Evolutionary conservation across 2,113 vertebrate species (phyloP).

Genomic region (Cepphus grylle): DNA sequence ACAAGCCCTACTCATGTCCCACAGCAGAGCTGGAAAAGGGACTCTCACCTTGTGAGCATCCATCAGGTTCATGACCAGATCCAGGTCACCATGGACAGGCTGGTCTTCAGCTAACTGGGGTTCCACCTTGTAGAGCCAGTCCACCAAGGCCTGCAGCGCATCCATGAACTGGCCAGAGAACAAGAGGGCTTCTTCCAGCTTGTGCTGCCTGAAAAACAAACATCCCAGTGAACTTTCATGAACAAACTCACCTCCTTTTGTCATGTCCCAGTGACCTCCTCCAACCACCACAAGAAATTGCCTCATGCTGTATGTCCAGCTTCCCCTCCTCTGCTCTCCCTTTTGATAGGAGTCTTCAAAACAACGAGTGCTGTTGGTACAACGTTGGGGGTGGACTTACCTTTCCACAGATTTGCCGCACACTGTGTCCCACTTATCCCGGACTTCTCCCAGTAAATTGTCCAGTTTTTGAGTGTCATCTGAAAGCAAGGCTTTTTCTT

Average conservation of each 20-base stretch:
- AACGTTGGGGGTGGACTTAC: conserved; percentile 45
- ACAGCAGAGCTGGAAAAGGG: background rate
- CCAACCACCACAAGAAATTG: background rate
- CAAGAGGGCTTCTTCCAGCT: conserved; percentile 95
- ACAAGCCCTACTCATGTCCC: rapidly evolving
- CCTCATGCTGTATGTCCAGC: background rate
- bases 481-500: conserved; percentile 89
- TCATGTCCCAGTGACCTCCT: background rate
- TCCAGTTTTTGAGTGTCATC: conserved; percentile 92
- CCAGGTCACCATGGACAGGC: conserved; percentile 94
- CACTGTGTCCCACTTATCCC: conserved; percentile 98
- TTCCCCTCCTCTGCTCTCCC: background rate
- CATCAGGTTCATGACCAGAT: conserved; percentile 97
- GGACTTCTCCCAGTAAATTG: conserved; percentile 90
- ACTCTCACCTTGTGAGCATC: conserved; percentile 92
- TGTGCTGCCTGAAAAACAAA: conserved; percentile 87
- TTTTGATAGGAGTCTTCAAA: background rate
- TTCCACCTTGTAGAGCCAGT: conserved; percentile 97
- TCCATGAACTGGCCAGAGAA: conserved; percentile 99
- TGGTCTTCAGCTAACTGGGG: conserved; percentile 95
- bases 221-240: rapidly evolving
- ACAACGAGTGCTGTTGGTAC: rapidly evolving
- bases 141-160: conserved; percentile 93
- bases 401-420: conserved; percentile 98
- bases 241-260: background rate